These are phyloP conservation scores for Tridacna crocea DNA, from an alignment of 2,888 invertebrate genomes.

Conservation along the genomic window DNA sequence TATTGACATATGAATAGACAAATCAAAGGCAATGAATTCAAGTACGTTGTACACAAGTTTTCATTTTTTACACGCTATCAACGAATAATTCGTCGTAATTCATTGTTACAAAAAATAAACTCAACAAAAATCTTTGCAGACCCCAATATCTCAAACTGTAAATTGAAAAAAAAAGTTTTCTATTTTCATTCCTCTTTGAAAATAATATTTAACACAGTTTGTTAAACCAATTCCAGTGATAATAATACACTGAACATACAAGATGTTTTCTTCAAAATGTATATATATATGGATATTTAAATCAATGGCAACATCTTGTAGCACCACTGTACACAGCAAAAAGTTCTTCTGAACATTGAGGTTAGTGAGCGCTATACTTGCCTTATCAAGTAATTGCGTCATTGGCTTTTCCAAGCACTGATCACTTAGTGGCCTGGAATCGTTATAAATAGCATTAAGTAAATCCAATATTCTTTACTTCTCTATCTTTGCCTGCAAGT, in stretches of 20 bases:
- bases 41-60: too few relatives aligned
- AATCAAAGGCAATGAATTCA: too few relatives aligned
- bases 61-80: too few relatives aligned
- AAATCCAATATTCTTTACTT: too few relatives aligned
- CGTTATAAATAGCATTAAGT: too few relatives aligned
- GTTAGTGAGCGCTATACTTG: background rate
- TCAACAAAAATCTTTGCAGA: too few relatives aligned
- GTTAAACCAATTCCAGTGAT: background rate
- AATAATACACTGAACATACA: background rate
- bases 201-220: background rate
- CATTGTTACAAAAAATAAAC: too few relatives aligned
- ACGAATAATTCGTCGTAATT: too few relatives aligned
- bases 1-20: background rate
- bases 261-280: background rate
- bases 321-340: background rate
- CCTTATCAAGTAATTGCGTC: background rate
- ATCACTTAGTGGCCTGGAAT: background rate
- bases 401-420: background rate
- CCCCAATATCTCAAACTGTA: too few relatives aligned
- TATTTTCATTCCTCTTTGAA: too few relatives aligned
- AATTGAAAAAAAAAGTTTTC: too few relatives aligned
- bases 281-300: conserved; percentile 7
- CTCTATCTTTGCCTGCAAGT: too few relatives aligned
- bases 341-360: background rate
- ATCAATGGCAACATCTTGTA: conserved; percentile 17